phyloP scores from a whole-genome alignment of 2,113 vertebrate genomes.

The Osmerus eperlanus region DNA sequence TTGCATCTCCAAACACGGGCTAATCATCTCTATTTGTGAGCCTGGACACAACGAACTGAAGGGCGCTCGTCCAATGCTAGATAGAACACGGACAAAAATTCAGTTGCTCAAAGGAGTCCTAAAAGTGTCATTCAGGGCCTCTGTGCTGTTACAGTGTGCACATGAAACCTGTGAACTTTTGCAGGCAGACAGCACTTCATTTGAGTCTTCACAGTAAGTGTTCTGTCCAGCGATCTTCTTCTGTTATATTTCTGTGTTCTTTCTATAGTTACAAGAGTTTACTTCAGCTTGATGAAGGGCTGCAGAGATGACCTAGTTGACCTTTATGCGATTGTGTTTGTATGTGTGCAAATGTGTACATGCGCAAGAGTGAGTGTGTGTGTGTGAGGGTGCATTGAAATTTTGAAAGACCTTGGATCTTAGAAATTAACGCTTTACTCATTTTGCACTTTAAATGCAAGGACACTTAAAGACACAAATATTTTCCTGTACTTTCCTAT shows the following conservation, averaged over 20 bases:
- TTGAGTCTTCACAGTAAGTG: conserved; percentile 9
- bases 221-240: conserved; percentile 5
- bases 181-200: neutral
- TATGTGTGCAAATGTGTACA: conserved; percentile 10
- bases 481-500: neutral
- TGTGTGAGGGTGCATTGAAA: conserved; percentile 34
- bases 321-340: conserved; percentile 1
- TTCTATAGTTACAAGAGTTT: conserved; percentile 32
- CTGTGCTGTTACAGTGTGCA: no score
- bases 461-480: conserved; percentile 10
- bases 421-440: conserved; percentile 52
- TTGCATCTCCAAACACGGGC: conserved; percentile 18
- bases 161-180: no score
- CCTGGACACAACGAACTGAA: conserved; percentile 19
- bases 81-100: neutral
- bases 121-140: no score
- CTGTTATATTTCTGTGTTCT: neutral
- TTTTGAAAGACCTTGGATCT: conserved; percentile 49
- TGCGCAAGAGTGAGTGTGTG: conserved; percentile 4
- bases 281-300: conserved; percentile 4
- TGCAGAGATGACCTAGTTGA: conserved; percentile 5
- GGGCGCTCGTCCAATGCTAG: conserved; percentile 4
- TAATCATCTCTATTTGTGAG: conserved; percentile 36
- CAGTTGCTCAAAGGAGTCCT: no score
- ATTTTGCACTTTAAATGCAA: conserved; percentile 54